Base-by-base conservation (phyloP, 2,113 vertebrate species). In the Dasyprocta punctata region DNA sequence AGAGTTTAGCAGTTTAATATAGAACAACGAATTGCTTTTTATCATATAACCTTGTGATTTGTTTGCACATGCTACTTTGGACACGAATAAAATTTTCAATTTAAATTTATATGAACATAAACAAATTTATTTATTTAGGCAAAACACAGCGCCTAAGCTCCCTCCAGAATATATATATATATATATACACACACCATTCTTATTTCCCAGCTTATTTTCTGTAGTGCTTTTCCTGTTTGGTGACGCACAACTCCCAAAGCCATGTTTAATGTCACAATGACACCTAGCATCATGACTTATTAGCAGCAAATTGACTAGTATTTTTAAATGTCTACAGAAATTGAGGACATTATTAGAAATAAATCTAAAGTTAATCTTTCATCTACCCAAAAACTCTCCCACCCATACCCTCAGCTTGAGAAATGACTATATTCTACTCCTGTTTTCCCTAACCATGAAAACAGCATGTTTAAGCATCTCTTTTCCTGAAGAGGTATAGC, bases 101-200 rank as follows among this genome's bases (percentile, higher is more conserved):
- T 83, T 86, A 96, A 97, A n/a, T 92, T 93, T 82, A 60, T 22
- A n/a, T 94, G 56, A 78, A 94, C 77, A 92, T 52, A 67, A 75
- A 95, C 47, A 78, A 86, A 56, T 56, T 17, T 56, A 56, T 56
- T 56, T 56, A 56, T 56, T 56, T 56, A 56, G 54, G 17, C 69
- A 87, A 93, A 88, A 58, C 20, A 47, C n/a, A 80, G 2, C 81
- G 33, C 54, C 54, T 56, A 90, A 90, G 17, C 11, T 83, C 28
- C 60, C n/a, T 84, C 65, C 81, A 63, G n/a, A 94, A 36, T n/a
- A n/a, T n/a, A n/a, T n/a, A n/a, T n/a, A n/a, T n/a, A n/a, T n/a
- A n/a, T n/a, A n/a, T n/a, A n/a, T n/a, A n/a, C n/a, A n/a, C 52
- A 8, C 17, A 36, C 30, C 30, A 41, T 28, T 77, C 83, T 93